Evolutionary conservation across 1,140 invertebrate species (phyloP).

Genomic region (Sycophaga agraensis): DNA sequence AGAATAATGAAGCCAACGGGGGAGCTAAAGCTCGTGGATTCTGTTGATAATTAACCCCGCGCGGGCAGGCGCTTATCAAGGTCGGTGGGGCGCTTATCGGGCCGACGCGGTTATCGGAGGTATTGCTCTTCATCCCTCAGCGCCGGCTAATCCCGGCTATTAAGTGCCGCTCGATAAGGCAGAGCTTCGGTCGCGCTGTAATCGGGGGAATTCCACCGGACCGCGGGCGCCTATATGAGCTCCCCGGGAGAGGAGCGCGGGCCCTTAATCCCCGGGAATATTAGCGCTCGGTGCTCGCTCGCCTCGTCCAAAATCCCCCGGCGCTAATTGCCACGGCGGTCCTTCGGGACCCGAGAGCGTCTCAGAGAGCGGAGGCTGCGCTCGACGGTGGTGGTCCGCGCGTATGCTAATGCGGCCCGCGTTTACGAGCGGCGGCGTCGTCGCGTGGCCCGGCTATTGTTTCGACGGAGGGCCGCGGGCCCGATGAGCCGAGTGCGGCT

Average conservation of each 20-base stretch:
- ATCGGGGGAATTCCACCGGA: too few relatives aligned
- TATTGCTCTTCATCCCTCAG: conserved; percentile 50
- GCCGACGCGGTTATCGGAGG: conserved; percentile 38
- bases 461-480: too few relatives aligned
- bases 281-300: too few relatives aligned
- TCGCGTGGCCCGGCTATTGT: too few relatives aligned
- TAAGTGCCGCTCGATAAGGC: conserved; percentile 33
- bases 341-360: too few relatives aligned
- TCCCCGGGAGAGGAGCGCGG: too few relatives aligned
- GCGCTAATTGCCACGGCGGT: too few relatives aligned
- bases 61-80: conserved; percentile 34
- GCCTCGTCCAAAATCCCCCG: too few relatives aligned
- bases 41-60: neutral
- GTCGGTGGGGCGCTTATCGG: conserved; percentile 21
- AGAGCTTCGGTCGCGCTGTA: neutral
- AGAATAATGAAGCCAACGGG: neutral
- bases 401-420: neutral
- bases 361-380: too few relatives aligned
- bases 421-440: neutral
- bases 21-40: neutral
- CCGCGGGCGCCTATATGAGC: too few relatives aligned
- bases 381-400: neutral
- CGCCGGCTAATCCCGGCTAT: conserved; percentile 46
- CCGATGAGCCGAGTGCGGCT: too few relatives aligned
- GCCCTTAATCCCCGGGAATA: neutral